Percentiles rank a stretch among this genome's conserved stretches.
phyloP scores from a whole-genome alignment of 1,140 invertebrate species.

The Platyura marginata region DNA sequence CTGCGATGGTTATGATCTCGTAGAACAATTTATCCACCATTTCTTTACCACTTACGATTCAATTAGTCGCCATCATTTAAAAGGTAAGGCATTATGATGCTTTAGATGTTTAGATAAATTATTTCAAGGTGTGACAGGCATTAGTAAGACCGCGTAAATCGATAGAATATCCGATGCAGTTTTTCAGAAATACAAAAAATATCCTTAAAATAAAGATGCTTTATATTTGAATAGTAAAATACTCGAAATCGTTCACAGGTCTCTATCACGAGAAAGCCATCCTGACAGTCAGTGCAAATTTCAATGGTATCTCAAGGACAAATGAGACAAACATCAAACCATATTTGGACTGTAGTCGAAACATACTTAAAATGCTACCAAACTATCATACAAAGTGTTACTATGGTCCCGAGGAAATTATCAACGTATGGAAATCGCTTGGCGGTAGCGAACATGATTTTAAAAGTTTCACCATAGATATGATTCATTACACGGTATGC shows the following conservation, averaged over 20 bases:
- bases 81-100: not conserved
- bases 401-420: not conserved
- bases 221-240: too few relatives aligned
- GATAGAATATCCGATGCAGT: too few relatives aligned
- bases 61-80: not conserved
- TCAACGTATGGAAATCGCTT: not conserved
- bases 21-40: not conserved
- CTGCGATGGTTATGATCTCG: not conserved
- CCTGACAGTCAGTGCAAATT: not conserved
- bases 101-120: not conserved
- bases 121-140: not conserved
- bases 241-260: not conserved
- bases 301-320: not conserved
- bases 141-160: not conserved
- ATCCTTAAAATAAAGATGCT: too few relatives aligned
- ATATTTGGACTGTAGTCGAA: not conserved
- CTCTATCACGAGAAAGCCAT: not conserved
- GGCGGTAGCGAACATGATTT: not conserved
- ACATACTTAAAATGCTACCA: not conserved
- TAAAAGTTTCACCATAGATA: not conserved
- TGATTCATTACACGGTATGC: not conserved
- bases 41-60: not conserved
- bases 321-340: not conserved
- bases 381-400: not conserved
- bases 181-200: too few relatives aligned